Conservation (phyloP, 2,888 invertebrate genomes). For the Drosophila multiciliata region DNA sequence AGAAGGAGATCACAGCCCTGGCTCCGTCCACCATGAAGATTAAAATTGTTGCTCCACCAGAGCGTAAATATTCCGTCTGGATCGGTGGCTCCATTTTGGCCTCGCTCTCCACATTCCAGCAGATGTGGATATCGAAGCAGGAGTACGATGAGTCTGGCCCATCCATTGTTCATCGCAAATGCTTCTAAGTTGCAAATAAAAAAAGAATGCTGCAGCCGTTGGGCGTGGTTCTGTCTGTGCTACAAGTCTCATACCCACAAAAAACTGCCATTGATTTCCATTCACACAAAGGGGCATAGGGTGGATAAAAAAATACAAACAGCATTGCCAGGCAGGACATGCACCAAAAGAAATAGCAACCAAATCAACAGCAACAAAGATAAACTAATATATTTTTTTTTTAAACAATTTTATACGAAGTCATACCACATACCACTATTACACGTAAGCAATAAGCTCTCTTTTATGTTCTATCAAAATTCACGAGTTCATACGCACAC, state of each 20-base stretch:
- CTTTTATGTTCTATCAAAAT: conserved; percentile 68
- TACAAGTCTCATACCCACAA: conserved; percentile 2
- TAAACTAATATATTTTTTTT: conserved; percentile 38
- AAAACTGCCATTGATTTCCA: conserved; percentile 10
- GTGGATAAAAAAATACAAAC: conserved; percentile 22
- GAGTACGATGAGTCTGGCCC: conserved; percentile 99
- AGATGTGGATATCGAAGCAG: conserved; percentile 98
- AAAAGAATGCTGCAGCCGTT: conserved; percentile 82
- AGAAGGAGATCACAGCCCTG: conserved; percentile 95
- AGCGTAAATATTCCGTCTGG: conserved; percentile 98
- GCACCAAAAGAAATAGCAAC: conserved; percentile 18
- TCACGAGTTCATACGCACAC: conserved; percentile 60
- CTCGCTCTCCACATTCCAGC: conserved; percentile 96
- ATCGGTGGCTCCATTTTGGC: conserved; percentile 96
- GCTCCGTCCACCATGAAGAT: conserved; percentile 97
- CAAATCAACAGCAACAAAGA: conserved; percentile 34
- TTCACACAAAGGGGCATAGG: conserved; percentile 14
- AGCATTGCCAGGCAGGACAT: background rate
- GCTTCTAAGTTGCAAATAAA: conserved; percentile 89
- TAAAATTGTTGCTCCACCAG: conserved; percentile 96
- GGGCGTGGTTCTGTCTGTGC: conserved; percentile 59
- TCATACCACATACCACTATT: conserved; percentile 29
- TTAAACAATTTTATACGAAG: conserved; percentile 48
- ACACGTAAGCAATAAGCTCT: conserved; percentile 52
- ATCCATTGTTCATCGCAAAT: conserved; percentile 98